Percentiles rank a stretch among this genome's conserved stretches.
Evolutionary conservation across 2,797 vertebrate genomes (phyloP).

Genomic region (Sebastes minor): DNA sequence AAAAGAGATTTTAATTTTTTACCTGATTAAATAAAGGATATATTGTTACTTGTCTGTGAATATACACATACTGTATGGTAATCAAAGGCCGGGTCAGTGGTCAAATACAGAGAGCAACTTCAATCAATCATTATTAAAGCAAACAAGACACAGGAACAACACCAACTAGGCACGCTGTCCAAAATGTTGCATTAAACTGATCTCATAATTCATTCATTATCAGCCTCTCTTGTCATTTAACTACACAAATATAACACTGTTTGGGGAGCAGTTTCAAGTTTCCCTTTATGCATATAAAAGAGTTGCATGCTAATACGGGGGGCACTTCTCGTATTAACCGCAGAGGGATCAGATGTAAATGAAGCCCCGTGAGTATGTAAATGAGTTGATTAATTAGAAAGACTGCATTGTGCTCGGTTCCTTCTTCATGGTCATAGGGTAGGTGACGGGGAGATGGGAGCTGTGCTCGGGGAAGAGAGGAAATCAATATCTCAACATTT

Average conservation of each 20-base stretch:
- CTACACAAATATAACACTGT: constrained; percentile 5
- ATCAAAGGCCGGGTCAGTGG: neutral
- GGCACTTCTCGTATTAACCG: neutral
- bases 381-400: constrained; percentile 65
- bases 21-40: no score
- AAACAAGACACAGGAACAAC: neutral
- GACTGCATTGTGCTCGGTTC: constrained; percentile 27
- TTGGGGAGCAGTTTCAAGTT: neutral
- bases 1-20: no score
- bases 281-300: constrained; percentile 12
- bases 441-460: constrained; percentile 31
- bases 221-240: constrained; percentile 17
- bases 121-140: constrained; percentile 4
- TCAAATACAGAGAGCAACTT: neutral
- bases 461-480: constrained; percentile 36
- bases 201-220: constrained; percentile 33
- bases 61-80: neutral
- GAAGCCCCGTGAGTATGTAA: constrained; percentile 54
- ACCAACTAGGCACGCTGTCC: neutral
- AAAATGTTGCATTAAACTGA: constrained; percentile 9
- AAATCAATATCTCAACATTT: constrained; percentile 76
- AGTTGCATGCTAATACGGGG: constrained; percentile 9
- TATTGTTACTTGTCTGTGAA: neutral
- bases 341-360: constrained; percentile 43
- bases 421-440: constrained; percentile 45